Conservation (phyloP, 2,797 vertebrate genomes). For the Lerista edwardsae region DNA sequence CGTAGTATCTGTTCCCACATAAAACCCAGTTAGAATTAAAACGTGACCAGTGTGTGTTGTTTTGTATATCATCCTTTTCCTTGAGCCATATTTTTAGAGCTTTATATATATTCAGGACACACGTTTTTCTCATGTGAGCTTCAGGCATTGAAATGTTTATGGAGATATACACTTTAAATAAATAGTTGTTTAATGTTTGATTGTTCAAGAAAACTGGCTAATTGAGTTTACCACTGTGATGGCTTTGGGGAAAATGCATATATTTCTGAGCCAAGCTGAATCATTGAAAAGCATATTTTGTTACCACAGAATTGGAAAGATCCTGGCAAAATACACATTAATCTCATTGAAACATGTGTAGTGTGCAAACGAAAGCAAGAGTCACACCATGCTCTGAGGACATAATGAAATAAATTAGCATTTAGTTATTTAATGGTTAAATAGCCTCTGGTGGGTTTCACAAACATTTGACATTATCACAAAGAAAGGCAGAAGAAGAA, state of each 20-base stretch:
- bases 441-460: constrained; percentile 44
- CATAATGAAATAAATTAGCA: constrained; percentile 49
- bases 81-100: neutral
- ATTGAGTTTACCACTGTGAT: constrained; percentile 21
- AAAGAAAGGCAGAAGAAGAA: constrained; percentile 18
- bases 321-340: constrained; percentile 40
- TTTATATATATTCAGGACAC: constrained; percentile 33
- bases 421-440: constrained; percentile 50
- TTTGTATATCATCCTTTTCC: neutral
- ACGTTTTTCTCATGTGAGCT: constrained; percentile 9
- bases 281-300: neutral
- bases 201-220: constrained; percentile 28
- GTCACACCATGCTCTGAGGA: constrained; percentile 29
- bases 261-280: neutral
- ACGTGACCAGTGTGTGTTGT: neutral
- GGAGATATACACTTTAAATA: constrained; percentile 2
- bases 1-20: neutral
- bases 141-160: constrained; percentile 20
- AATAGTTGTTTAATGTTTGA: neutral
- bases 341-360: constrained; percentile 36
- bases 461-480: constrained; percentile 20
- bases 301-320: neutral
- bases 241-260: constrained; percentile 11
- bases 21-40: constrained; percentile 23
- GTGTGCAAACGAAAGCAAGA: neutral